Evolutionary conservation across 1,140 invertebrate species (phyloP), one percentile per base, ranked within the genome.

Genomic region (Meloidogyne exigua): DNA sequence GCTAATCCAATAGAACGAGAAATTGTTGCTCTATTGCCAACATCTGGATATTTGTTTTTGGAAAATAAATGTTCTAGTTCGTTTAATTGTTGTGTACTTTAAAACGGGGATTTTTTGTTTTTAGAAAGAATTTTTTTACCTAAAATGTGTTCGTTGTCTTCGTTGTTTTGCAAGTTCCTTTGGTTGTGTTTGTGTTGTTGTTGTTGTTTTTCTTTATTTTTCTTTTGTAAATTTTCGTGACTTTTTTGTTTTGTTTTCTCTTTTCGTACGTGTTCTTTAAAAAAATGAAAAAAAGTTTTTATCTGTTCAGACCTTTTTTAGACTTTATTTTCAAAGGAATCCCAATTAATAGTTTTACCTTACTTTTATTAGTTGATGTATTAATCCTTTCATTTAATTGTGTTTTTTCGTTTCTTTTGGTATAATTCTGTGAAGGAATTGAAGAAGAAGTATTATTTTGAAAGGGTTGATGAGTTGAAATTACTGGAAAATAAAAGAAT

Each of bases 11-110:
- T 73, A 64, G 57, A n/a, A 23, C 71, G 71, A n/a, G 71, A 64
- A 21, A 73, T 73, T 32, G 28, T 23, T 21, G 71, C 71, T 36
- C 71, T 62, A 73, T 73, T 73, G 23, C 49, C 39, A 62, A 73
- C 71, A 39, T 73, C 71, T 64, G 71, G 71, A 64, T 73, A 73
- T 63, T 73, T 73, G 39, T 73, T 73, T 12, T 49, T 62, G 25
- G 71, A 36, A 64, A 73, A 73, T 32, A 73, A 32, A 18, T 23
- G 21, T 64, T 73, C 71, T 64, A 73, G 28, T 64, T 73, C 71
- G 39, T 36, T 23, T 36, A 73, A 32, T 63, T 73, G 71, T 36
- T 73, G 71, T 5, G 71, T 64, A 32, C 71, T 73, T 39, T 7
- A 64, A 23, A 64, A 63, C 4, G 9, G 3, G 12, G 12, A 28